Base-by-base conservation (phyloP, 1,140 invertebrate genomes). In the Dufourea novaeangliae region DNA sequence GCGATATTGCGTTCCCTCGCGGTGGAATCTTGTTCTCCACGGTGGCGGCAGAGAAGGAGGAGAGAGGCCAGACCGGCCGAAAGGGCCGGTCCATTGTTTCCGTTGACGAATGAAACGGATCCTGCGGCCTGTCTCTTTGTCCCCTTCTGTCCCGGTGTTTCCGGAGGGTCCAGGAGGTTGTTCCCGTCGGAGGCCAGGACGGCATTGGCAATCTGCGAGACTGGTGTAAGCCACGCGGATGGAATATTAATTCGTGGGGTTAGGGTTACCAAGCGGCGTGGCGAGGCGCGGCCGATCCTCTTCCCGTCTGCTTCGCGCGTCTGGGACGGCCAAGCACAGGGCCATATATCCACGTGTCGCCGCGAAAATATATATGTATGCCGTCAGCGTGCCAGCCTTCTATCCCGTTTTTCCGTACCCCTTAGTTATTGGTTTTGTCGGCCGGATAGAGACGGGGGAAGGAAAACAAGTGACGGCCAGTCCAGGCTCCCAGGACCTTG, bases 371-470 rank as follows among this genome's bases (percentile, higher is more conserved):
- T 77, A 77, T 86, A 75, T 79, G 83, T 86, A 75, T 79, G 83
- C 75, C 73, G 76, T 68, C 25, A 34, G 50, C 75, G 69, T 79
- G 52, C 66, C 32, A 73, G 73, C 72, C 67, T 69, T 73, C 79
- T 62, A 61, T 76, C 67, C 76, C 71, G 68, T 76, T 83, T 79
- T 86, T 82, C 78, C 73, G 81, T 63, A n/a, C n/a, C 78, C 79
- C 74, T 90, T 89, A 89, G 88, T 92, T 91, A 92, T 91, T 90
- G 90, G 90, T 91, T 91, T 90, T 88, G 85, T 83, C 79, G 63
- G 56, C 22, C 56, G 39, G 32, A 32, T 52, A 75, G 37, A n/a
- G 50, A 29, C 61, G 34, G 34, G 52, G 67, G 61, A n/a, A n/a
- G 66, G 80, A 80, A 71, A 75, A 61, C 80, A 80, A 82, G 67